These are phyloP conservation scores for Geodia barretti DNA, from an alignment of 37 sponge, comb jelly and placozoan species.

Conservation along the genomic window DNA sequence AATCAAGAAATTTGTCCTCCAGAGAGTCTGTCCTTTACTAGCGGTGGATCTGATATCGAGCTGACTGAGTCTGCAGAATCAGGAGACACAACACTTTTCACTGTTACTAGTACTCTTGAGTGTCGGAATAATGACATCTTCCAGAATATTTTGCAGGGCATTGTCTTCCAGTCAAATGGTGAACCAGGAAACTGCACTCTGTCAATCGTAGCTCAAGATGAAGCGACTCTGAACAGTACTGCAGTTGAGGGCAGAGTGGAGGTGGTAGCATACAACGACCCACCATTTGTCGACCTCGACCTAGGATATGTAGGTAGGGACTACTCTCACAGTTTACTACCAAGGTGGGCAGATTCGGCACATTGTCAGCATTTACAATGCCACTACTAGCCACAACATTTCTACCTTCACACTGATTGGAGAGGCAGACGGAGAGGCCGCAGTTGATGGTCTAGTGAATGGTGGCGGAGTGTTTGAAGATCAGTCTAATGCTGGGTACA, in stretches of 20 bases:
- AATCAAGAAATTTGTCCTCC: constrained; percentile 21
- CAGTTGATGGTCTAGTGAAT: constrained; percentile 37
- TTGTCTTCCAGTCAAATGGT: constrained; percentile 15
- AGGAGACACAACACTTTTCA: not conserved
- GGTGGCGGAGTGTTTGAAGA: constrained; percentile 40
- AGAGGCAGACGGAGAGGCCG: constrained; percentile 78
- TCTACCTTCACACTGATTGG: constrained; percentile 47
- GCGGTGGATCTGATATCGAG: constrained; percentile 48
- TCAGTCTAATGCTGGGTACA: constrained; percentile 72
- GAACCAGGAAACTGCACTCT: constrained; percentile 56
- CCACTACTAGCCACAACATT: constrained; percentile 35
- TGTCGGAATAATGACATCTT: constrained; percentile 36
- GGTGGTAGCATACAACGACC: constrained; percentile 44
- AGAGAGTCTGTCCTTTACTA: constrained; percentile 11
- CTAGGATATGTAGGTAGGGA: constrained; percentile 55
- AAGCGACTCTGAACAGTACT: constrained; percentile 19
- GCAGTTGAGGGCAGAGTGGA: constrained; percentile 10
- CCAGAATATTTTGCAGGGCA: constrained; percentile 23
- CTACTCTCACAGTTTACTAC: constrained; percentile 55
- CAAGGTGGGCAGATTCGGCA: constrained; percentile 57
- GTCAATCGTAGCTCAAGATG: constrained; percentile 41
- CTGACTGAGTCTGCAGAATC: not conserved
- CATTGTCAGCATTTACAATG: constrained; percentile 77
- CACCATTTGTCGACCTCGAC: constrained; percentile 75
- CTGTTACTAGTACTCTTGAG: constrained; percentile 29